Percentiles rank a stretch among this genome's conserved stretches.
These are phyloP conservation scores for Acanthurus tractus DNA, from an alignment of 2,797 vertebrate genomes.

Conservation along the genomic window DNA sequence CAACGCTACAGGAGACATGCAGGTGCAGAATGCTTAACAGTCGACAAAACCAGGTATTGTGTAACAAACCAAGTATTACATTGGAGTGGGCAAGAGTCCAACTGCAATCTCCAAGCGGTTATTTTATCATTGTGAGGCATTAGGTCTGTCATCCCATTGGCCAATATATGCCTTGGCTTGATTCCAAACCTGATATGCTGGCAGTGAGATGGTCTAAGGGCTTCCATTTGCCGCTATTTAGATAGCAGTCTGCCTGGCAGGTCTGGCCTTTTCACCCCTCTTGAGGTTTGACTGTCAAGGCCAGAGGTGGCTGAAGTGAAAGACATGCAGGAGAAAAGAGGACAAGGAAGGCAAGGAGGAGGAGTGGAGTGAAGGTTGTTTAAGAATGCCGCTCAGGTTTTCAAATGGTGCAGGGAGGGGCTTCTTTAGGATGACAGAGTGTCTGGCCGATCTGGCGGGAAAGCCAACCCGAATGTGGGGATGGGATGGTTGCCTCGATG, in stretches of 20 bases:
- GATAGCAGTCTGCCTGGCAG: slow-evolving; percentile 57
- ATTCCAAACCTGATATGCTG: slow-evolving; percentile 63
- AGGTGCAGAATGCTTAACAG: slow-evolving; percentile 7
- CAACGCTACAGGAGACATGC: background rate
- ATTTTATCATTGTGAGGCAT: slow-evolving; percentile 72
- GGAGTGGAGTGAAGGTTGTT: slow-evolving; percentile 60
- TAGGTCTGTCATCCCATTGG: slow-evolving; percentile 62
- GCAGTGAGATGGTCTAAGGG: slow-evolving; percentile 54
- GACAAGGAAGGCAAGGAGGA: slow-evolving; percentile 34
- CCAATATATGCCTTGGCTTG: slow-evolving; percentile 61
- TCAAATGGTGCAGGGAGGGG: slow-evolving; percentile 73
- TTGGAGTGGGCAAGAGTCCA: slow-evolving; percentile 54
- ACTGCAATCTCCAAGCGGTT: slow-evolving; percentile 64
- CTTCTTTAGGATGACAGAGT: slow-evolving; percentile 80
- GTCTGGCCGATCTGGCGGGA: slow-evolving; percentile 81
- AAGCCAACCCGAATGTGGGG: slow-evolving; percentile 77
- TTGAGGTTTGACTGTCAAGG: slow-evolving; percentile 61
- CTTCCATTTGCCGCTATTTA: slow-evolving; percentile 62
- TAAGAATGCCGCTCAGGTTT: slow-evolving; percentile 85
- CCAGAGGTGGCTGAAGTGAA: slow-evolving; percentile 49
- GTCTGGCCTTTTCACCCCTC: slow-evolving; percentile 60
- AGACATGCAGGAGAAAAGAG: slow-evolving; percentile 51
- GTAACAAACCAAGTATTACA: slow-evolving; percentile 39
- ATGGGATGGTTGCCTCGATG: slow-evolving; percentile 70
- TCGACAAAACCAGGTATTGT: slow-evolving; percentile 38